These are phyloP conservation scores for Vanacampus margaritifer DNA, from an alignment of 2,113 vertebrate species.

Conservation along the genomic window DNA sequence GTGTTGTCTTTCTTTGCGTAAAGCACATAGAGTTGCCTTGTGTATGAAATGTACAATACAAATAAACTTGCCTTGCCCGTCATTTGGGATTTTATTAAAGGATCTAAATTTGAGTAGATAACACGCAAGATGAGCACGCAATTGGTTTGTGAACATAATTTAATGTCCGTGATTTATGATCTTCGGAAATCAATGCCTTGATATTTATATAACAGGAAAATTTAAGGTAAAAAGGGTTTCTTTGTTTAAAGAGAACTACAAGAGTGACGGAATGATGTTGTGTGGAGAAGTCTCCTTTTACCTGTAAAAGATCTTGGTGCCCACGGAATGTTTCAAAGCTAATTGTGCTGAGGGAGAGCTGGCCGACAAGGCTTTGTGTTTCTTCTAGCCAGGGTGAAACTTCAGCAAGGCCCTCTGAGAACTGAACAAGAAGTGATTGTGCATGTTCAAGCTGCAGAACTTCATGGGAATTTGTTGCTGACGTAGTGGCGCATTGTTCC, in stretches of 20 bases:
- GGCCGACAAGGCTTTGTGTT: slow-evolving; percentile 64
- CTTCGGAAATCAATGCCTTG: not conserved
- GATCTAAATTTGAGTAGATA: too few relatives aligned
- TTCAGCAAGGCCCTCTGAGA: slow-evolving; percentile 74
- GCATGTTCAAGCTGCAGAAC: slow-evolving; percentile 79
- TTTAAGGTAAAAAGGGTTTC: slow-evolving; percentile 33
- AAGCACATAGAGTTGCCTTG: too few relatives aligned
- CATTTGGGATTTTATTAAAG: too few relatives aligned
- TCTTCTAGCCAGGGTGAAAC: slow-evolving; percentile 83
- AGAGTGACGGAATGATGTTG: slow-evolving; percentile 25
- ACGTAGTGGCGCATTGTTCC: slow-evolving; percentile 72
- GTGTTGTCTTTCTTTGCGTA: too few relatives aligned
- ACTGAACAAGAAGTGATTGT: slow-evolving; percentile 79
- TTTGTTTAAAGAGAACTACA: slow-evolving; percentile 43
- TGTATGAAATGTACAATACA: too few relatives aligned
- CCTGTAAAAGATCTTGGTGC: slow-evolving; percentile 87
- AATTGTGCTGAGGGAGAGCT: slow-evolving; percentile 66
- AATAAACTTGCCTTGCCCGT: too few relatives aligned
- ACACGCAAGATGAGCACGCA: not conserved
- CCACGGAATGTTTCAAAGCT: slow-evolving; percentile 78
- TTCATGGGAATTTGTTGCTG: slow-evolving; percentile 67
- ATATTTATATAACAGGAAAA: not conserved
- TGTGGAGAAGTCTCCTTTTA: slow-evolving; percentile 44
- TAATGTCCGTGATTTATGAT: not conserved
- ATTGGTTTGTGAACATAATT: not conserved